Conservation (phyloP, 1,140 invertebrate genomes). For the Samia ricini region DNA sequence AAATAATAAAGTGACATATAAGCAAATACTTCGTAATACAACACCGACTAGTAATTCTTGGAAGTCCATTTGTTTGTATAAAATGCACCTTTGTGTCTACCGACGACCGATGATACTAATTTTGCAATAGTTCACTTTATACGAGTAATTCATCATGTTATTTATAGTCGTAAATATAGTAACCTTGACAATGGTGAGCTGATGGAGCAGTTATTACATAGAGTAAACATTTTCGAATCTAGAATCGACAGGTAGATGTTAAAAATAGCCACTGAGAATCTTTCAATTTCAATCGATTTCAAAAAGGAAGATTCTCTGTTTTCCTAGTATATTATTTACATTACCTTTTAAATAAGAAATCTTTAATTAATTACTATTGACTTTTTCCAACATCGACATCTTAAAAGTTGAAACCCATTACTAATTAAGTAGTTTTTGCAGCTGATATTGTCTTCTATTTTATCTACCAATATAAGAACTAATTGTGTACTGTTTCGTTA, state of each 20-base stretch:
- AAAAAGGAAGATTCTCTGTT: too few species aligned
- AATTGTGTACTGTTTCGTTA: too few species aligned
- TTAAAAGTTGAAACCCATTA: too few species aligned
- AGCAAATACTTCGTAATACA: neutral
- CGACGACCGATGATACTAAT: neutral
- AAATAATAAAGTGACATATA: neutral
- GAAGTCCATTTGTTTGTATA: neutral
- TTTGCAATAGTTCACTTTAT: neutral
- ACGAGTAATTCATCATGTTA: neutral
- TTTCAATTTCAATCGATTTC: too few species aligned
- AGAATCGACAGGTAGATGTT: neutral
- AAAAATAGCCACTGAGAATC: too few species aligned
- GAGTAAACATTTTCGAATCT: neutral
- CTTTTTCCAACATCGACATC: too few species aligned
- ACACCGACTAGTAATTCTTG: neutral
- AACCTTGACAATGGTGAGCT: constrained; percentile 53
- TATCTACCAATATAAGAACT: too few species aligned
- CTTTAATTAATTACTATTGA: too few species aligned
- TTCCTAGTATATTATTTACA: too few species aligned
- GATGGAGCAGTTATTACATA: constrained; percentile 10
- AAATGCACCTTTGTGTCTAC: neutral
- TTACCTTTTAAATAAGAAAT: too few species aligned
- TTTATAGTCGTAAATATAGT: constrained; percentile 26
- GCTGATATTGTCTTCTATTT: too few species aligned
- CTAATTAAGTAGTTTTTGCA: too few species aligned